Evolutionary conservation across 2,888 invertebrate species (phyloP), one percentile per base, ranked within the genome.

Genomic region (Hedya salicella): DNA sequence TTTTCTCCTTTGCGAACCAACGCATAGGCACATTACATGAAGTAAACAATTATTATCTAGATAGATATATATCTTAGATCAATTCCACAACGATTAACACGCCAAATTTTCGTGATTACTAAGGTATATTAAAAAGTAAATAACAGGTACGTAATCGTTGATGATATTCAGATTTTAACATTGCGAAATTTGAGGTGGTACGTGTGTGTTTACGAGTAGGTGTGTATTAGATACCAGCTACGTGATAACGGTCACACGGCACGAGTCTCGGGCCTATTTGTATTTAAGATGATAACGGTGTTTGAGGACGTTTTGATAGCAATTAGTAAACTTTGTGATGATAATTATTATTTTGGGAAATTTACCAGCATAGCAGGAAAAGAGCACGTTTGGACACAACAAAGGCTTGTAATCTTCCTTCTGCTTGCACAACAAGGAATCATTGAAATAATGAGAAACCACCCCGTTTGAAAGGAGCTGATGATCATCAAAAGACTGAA

Each of bases 261-360:
- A 57, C 57, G 57, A 57, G 56, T 56, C 30, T 30, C 3, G 16
- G 25, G 25, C 30, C 17, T 46, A 32, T 57, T 57, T 32, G 44
- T 44, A 42, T 21, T 21, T 21, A 48, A 21, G 48, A 21, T 57
- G 56, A 57, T 57, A 57, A 57, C 32, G n/a, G 11, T 56, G 56
- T 46, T 57, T 57, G 32, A 44, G 57, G 57, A 57, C 57, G 32
- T 44, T 42, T 57, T 46, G 32, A 57, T 44, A 57, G 46, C 57
- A 57, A 57, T 57, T 57, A 46, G 32, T 57, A 46, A 57, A 57
- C 30, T 56, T 42, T 57, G 44, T 57, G 57, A 57, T 46, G 57
- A 57, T 57, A 57, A 17, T 9, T 25, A 25, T 32, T 17, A n/a
- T 44, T 32, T 57, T 57, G 44, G 57, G 57, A 46, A 57, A 19